Percentiles rank a stretch among this genome's conserved stretches.
phyloP scores from a whole-genome alignment of 2,888 invertebrate species.

The Ornithoptera alexandrae region DNA sequence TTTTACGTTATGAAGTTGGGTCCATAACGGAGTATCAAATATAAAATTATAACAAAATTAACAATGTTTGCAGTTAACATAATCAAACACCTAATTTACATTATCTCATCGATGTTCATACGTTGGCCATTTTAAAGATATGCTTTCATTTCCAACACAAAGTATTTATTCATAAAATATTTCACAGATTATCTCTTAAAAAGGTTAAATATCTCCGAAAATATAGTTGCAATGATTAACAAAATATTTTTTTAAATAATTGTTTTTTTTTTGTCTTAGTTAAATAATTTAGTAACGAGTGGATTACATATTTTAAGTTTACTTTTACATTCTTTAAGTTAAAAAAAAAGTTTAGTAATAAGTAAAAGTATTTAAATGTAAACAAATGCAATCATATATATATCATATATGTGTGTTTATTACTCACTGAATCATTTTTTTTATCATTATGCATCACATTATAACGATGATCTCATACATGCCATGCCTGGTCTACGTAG shows the following conservation, averaged over 20 bases:
- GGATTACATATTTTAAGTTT: background rate
- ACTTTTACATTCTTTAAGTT: background rate
- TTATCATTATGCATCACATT: constrained; percentile 8
- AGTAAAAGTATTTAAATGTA: background rate
- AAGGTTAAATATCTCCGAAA: too few relatives aligned
- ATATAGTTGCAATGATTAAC: too few relatives aligned
- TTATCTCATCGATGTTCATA: background rate
- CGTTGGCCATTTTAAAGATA: too few relatives aligned
- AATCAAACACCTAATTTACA: background rate
- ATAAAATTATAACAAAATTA: constrained; percentile 11
- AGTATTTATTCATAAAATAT: too few relatives aligned
- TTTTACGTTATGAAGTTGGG: constrained; percentile 12
- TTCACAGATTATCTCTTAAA: too few relatives aligned
- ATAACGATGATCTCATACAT: background rate
- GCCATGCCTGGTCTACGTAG: background rate
- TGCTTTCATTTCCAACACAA: too few relatives aligned
- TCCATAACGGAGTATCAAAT: constrained; percentile 5
- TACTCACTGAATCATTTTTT: background rate
- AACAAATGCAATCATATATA: background rate
- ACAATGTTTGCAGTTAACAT: background rate
- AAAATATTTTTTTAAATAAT: too few relatives aligned
- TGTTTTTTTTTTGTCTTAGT: too few relatives aligned
- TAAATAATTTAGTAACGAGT: too few relatives aligned
- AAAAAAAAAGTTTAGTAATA: background rate
- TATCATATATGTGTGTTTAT: background rate